Evolutionary conservation across 2,113 vertebrate species (phyloP).

Genomic region (Amphiprion ocellaris): DNA sequence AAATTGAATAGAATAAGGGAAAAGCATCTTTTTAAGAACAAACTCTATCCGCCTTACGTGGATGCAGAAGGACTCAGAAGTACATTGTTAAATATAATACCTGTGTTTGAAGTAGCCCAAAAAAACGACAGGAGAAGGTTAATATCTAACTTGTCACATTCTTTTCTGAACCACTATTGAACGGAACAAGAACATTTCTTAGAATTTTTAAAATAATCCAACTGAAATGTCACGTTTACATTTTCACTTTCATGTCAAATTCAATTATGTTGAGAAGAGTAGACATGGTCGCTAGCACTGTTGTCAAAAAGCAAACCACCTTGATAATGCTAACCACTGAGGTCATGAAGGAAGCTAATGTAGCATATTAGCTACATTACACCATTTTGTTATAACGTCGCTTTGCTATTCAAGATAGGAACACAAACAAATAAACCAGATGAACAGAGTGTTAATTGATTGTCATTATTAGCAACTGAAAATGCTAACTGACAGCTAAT

Average conservation of each 20-base stretch:
- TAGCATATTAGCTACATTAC: neutral
- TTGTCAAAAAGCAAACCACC: neutral
- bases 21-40: neutral
- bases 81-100: neutral
- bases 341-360: neutral
- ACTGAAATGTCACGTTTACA: neutral
- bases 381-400: neutral
- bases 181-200: neutral
- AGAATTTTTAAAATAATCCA: neutral
- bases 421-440: too few relatives aligned
- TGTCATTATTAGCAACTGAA: too few relatives aligned
- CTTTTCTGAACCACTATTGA: neutral
- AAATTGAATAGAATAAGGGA: constrained; percentile 9
- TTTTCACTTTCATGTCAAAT: neutral
- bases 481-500: too few relatives aligned
- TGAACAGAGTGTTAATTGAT: too few relatives aligned
- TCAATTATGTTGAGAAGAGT: neutral
- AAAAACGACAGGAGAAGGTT: neutral
- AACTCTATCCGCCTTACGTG: neutral
- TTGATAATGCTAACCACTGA: neutral
- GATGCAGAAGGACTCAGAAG: neutral
- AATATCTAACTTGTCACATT: constrained; percentile 1
- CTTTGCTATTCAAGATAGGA: too few relatives aligned
- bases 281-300: neutral
- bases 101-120: neutral